Conservation (phyloP, 2,797 vertebrate species). For the Balearica regulorum region DNA sequence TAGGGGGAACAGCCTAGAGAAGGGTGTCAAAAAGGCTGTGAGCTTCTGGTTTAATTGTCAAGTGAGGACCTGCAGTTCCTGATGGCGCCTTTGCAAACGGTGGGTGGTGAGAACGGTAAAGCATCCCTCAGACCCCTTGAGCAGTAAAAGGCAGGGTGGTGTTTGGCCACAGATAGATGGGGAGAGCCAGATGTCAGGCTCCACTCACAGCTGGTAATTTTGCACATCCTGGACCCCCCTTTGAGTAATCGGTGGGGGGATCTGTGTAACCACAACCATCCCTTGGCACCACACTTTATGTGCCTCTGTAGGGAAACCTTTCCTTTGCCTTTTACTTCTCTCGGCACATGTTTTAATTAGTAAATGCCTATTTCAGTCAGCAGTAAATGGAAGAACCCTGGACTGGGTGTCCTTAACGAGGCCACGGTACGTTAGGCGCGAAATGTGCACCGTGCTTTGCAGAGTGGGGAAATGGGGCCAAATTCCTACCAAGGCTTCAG, state of each 20-base stretch:
- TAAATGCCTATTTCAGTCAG: background rate
- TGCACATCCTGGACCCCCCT: background rate
- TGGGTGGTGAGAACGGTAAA: background rate
- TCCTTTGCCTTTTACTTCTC: background rate
- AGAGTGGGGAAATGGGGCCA: background rate
- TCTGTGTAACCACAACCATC: background rate
- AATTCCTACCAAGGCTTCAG: background rate
- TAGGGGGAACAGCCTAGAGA: background rate
- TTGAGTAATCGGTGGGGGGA: too few relatives aligned
- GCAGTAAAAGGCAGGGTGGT: background rate
- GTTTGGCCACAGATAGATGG: background rate
- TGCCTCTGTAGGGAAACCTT: background rate
- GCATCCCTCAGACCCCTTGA: background rate
- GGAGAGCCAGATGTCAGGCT: background rate
- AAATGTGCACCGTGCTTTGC: background rate
- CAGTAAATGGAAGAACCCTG: background rate
- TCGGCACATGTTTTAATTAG: background rate
- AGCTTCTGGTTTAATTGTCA: background rate
- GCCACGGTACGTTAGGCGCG: background rate
- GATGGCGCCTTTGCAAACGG: background rate
- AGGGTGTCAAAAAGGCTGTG: background rate
- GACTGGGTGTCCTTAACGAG: background rate
- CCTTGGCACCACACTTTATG: accelerated
- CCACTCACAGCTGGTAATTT: background rate
- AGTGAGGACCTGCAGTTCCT: background rate